phyloP scores from a whole-genome alignment of 2,113 vertebrate genomes.

The Salvelinus namaycush region DNA sequence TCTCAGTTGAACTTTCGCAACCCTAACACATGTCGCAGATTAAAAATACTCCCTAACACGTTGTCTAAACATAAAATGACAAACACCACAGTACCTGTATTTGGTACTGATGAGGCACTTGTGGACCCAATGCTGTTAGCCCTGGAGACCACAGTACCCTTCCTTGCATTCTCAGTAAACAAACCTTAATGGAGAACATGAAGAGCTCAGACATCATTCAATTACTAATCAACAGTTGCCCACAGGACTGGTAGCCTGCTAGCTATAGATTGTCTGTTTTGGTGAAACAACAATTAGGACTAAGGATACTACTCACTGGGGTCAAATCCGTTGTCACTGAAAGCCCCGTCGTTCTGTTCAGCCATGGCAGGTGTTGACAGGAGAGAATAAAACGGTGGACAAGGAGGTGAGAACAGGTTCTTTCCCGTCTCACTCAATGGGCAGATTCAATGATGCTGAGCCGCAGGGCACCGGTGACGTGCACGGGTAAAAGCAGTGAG shows the following conservation, averaged over 20 bases:
- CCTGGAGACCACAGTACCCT: slow-evolving; percentile 84
- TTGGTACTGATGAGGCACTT: slow-evolving; percentile 96
- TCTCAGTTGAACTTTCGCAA: too few relatives aligned
- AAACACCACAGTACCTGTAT: slow-evolving; percentile 81
- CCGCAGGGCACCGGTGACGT: too few relatives aligned
- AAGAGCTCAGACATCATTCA: not conserved
- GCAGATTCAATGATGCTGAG: too few relatives aligned
- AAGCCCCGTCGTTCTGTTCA: slow-evolving; percentile 72
- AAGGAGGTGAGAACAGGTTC: not conserved
- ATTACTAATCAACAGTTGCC: not conserved
- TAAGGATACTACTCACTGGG: slow-evolving; percentile 68
- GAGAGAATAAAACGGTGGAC: slow-evolving; percentile 5
- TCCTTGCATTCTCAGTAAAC: slow-evolving; percentile 80
- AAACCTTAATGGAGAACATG: slow-evolving; percentile 70
- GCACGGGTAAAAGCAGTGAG: too few relatives aligned
- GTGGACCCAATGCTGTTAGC: slow-evolving; percentile 98
- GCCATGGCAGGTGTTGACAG: slow-evolving; percentile 57
- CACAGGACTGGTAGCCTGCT: too few relatives aligned
- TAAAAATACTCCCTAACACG: not conserved
- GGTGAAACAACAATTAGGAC: not conserved
- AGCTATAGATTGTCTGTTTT: not conserved
- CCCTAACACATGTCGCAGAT: not conserved
- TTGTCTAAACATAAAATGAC: not conserved
- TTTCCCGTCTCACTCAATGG: too few relatives aligned
- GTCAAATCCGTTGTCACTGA: slow-evolving; percentile 77